Evolutionary conservation across 2,888 invertebrate species (phyloP).

Genomic region (Tineola bisselliella): DNA sequence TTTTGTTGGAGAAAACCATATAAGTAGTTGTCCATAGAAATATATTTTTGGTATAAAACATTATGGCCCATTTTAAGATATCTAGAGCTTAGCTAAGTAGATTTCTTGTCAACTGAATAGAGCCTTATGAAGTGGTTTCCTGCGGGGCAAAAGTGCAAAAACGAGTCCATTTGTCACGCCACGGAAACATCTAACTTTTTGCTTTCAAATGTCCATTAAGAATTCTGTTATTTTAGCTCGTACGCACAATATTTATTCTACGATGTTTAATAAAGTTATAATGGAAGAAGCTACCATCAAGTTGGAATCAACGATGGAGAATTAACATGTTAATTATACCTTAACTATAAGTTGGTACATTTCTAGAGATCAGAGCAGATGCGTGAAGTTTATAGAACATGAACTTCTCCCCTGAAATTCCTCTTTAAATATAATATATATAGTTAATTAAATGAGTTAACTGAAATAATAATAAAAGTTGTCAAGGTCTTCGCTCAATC

Average conservation of each 20-base stretch:
- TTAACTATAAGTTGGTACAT: not conserved
- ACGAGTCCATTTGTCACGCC: constrained; percentile 11
- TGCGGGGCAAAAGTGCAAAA: constrained; percentile 9
- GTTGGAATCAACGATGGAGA: not conserved
- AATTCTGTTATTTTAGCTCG: constrained; percentile 8
- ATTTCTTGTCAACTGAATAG: constrained; percentile 1
- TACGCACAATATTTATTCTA: not conserved
- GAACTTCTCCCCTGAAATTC: no score
- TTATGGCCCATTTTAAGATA: not conserved
- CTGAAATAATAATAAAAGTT: no score
- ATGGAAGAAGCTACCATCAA: not conserved
- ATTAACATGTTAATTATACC: constrained; percentile 8
- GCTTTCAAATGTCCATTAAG: constrained; percentile 11
- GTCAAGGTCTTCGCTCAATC: no score
- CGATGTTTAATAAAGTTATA: not conserved
- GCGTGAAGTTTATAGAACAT: not conserved
- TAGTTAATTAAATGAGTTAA: no score
- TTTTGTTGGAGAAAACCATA: not conserved
- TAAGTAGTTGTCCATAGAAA: no score
- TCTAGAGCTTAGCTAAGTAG: not conserved
- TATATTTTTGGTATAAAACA: not conserved
- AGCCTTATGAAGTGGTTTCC: constrained; percentile 7
- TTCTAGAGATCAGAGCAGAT: not conserved
- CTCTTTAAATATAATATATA: no score
- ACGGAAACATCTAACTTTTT: constrained; percentile 11